Percentiles rank a stretch among this genome's conserved stretches.
These are phyloP conservation scores for Drosophila setosimentum DNA, from an alignment of 2,888 invertebrate species.

Conservation along the genomic window DNA sequence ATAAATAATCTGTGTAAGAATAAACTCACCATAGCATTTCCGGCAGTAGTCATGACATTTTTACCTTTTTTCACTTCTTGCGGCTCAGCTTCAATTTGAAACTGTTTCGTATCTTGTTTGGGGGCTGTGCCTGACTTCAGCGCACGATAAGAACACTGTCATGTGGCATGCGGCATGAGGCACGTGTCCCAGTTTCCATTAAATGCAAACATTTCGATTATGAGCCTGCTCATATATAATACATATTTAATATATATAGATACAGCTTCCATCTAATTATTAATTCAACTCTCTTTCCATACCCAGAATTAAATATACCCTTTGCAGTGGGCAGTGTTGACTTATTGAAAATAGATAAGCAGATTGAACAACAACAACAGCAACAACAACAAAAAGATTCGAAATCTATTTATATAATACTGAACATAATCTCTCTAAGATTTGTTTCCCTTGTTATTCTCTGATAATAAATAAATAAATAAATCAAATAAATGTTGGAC, in stretches of 20 bases:
- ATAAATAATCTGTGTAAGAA: slow-evolving; percentile 15
- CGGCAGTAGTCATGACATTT: slow-evolving; percentile 50
- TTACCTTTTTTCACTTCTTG: slow-evolving; percentile 47
- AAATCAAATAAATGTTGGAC: background rate
- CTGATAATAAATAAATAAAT: too few species aligned
- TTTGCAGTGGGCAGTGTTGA: background rate
- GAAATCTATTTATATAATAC: background rate
- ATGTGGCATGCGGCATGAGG: background rate
- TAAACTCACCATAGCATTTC: slow-evolving; percentile 2
- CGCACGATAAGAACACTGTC: slow-evolving; percentile 16
- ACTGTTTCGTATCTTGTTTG: slow-evolving; percentile 18
- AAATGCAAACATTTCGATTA: background rate
- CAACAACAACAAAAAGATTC: background rate
- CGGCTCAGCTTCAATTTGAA: background rate
- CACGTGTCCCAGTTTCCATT: slow-evolving; percentile 7
- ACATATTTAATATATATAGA: background rate
- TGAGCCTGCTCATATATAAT: background rate
- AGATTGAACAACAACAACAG: accelerated
- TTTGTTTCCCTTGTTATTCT: background rate
- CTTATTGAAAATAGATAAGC: background rate
- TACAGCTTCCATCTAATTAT: background rate
- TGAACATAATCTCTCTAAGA: background rate
- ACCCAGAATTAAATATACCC: background rate
- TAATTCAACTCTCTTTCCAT: background rate
- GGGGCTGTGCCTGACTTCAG: slow-evolving; percentile 1